Conservation (phyloP, 2,888 invertebrate species). For the Lasioglossum calceatum region DNA sequence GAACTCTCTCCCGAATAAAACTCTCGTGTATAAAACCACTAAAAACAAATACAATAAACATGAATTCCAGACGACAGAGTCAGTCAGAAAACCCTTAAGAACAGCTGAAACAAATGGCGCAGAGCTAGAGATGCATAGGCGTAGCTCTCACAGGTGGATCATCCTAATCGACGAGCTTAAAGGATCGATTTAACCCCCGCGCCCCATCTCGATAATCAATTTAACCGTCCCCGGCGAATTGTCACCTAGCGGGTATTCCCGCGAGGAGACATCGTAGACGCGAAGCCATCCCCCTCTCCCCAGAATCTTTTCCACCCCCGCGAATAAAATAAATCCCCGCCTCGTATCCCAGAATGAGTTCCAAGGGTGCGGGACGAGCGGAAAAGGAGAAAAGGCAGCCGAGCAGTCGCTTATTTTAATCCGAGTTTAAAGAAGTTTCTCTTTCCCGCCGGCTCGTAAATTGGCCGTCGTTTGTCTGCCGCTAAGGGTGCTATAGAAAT, state of each 20-base stretch:
- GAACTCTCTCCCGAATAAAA: neutral
- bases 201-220: slow-evolving; percentile 41
- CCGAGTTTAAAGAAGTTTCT: slow-evolving; percentile 80
- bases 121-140: neutral
- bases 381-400: slow-evolving; percentile 35
- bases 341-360: slow-evolving; percentile 72
- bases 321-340: slow-evolving; percentile 77
- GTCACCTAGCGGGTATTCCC: slow-evolving; percentile 43
- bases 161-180: slow-evolving; percentile 36
- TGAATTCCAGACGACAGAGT: neutral
- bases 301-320: neutral
- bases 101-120: neutral
- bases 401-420: slow-evolving; percentile 78
- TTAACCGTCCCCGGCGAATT: slow-evolving; percentile 51
- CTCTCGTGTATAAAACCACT: neutral
- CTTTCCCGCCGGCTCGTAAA: slow-evolving; percentile 74
- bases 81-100: neutral
- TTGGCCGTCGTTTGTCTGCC: slow-evolving; percentile 81
- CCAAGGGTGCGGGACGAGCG: slow-evolving; percentile 49
- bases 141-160: slow-evolving; percentile 34
- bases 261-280: slow-evolving; percentile 13
- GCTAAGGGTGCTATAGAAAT: slow-evolving; percentile 43
- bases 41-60: neutral
- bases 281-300: neutral
- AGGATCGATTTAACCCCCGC: slow-evolving; percentile 29